Evolutionary conservation across 2,888 invertebrate species (phyloP).

Genomic region (Xestia rhomboidea): DNA sequence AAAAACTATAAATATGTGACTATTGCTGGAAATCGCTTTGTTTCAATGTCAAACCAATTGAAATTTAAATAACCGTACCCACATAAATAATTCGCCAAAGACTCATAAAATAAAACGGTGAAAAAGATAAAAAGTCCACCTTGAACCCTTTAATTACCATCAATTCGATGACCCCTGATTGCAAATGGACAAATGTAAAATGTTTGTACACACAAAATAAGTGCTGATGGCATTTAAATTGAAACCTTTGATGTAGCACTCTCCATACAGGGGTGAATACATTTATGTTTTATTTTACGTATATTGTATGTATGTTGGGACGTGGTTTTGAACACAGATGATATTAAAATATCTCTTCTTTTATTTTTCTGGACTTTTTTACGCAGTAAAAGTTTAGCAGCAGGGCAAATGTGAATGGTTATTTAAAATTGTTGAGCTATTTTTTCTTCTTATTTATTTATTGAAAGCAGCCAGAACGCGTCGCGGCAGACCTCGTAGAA

Average conservation of each 20-base stretch:
- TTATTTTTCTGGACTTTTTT: slow-evolving; percentile 13
- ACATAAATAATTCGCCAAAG: neutral
- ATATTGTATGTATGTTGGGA: neutral
- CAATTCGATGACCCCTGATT: slow-evolving; percentile 26
- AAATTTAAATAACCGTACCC: neutral
- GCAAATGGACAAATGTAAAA: slow-evolving; percentile 30
- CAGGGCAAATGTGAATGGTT: neutral
- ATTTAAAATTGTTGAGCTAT: neutral
- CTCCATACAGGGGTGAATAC: slow-evolving; percentile 31
- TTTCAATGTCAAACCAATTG: neutral
- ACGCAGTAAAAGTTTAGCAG: neutral
- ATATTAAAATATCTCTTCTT: slow-evolving; percentile 9
- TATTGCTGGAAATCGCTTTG: neutral
- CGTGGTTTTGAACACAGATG: slow-evolving; percentile 13
- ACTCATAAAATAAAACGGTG: slow-evolving; percentile 5
- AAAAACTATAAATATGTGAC: too few species aligned
- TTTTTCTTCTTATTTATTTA: too few species aligned
- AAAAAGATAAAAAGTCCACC: slow-evolving; percentile 5
- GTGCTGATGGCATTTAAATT: slow-evolving; percentile 64
- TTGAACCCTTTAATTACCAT: slow-evolving; percentile 31
- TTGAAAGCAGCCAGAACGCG: too few species aligned
- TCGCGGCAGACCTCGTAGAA: too few species aligned
- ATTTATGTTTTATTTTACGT: slow-evolving; percentile 27
- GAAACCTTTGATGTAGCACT: slow-evolving; percentile 64
- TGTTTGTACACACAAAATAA: slow-evolving; percentile 39